Conservation (phyloP, 2,113 vertebrate species). For the Sinocyclocheilus anshuiensis region DNA sequence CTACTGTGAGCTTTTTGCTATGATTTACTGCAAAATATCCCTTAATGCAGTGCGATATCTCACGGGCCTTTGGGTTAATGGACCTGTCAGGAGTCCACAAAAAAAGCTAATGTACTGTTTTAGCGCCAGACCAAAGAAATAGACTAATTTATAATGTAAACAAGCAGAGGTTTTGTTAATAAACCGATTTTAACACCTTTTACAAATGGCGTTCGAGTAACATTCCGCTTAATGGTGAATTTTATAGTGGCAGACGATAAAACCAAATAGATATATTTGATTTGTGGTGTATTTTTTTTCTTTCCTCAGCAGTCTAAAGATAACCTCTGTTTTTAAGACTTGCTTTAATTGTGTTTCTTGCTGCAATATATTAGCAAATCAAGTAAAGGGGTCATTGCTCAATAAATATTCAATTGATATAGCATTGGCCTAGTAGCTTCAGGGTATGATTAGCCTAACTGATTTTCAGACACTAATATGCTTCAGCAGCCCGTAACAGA, state of each 20-base stretch:
- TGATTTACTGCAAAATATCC: constrained; percentile 29
- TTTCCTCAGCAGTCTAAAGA: constrained; percentile 16
- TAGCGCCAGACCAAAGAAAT: constrained; percentile 2
- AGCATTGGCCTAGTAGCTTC: constrained; percentile 52
- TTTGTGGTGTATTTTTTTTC: neutral
- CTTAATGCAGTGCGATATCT: constrained; percentile 29
- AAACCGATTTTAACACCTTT: constrained; percentile 21
- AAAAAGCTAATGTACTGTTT: constrained; percentile 28
- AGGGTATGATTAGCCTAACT: constrained; percentile 57
- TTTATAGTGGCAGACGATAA: neutral
- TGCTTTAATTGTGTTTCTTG: constrained; percentile 17
- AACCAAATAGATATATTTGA: constrained; percentile 21
- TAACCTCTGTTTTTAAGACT: constrained; percentile 25
- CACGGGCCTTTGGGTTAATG: constrained; percentile 32
- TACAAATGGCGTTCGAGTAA: neutral
- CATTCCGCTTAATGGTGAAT: neutral
- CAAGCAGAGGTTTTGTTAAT: neutral
- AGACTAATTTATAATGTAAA: constrained; percentile 25
- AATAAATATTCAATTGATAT: constrained; percentile 61
- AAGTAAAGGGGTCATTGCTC: constrained; percentile 46
- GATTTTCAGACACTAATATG: constrained; percentile 54
- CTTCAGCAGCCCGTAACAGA: constrained; percentile 22
- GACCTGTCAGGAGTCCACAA: constrained; percentile 38
- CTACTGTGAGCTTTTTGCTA: constrained; percentile 28
- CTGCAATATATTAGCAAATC: constrained; percentile 37